phyloP scores from a whole-genome alignment of 23 tunicate genomes.

The Styela plicata region DNA sequence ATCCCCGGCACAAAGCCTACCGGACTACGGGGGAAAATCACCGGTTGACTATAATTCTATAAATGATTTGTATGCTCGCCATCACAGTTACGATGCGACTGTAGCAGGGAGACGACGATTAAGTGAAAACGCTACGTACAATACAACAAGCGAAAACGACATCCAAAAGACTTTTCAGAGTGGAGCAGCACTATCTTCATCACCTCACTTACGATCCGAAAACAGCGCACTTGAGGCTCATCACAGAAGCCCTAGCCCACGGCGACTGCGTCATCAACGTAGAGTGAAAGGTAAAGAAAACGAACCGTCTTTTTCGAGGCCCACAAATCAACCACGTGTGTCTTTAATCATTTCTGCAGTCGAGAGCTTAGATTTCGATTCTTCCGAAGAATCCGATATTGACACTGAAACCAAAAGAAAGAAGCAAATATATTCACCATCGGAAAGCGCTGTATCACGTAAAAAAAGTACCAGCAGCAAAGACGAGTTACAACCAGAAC shows the following conservation, averaged over 20 bases:
- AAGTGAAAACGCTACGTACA: background rate
- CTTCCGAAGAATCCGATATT: background rate
- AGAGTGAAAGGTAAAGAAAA: slow-evolving; percentile 18
- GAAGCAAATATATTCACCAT: slow-evolving; percentile 2
- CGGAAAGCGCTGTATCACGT: background rate
- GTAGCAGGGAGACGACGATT: background rate
- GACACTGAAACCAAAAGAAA: background rate
- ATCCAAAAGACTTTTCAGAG: background rate
- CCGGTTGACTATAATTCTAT: background rate
- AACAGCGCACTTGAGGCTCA: background rate
- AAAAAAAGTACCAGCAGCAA: background rate
- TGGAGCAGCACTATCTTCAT: background rate
- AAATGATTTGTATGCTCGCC: background rate
- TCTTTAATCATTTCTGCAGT: slow-evolving; percentile 1
- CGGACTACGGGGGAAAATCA: background rate
- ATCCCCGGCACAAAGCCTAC: slow-evolving; percentile 15
- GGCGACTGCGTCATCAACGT: background rate
- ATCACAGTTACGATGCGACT: slow-evolving; percentile 4
- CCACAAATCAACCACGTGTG: slow-evolving; percentile 3
- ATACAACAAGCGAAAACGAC: background rate
- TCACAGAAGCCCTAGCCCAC: background rate
- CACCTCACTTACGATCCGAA: background rate
- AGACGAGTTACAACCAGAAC: background rate
- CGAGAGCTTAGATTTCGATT: slow-evolving; percentile 1
- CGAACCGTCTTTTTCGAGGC: slow-evolving; percentile 12